Evolutionary conservation across 2,113 vertebrate species (phyloP), one percentile per base, ranked within the genome.

Genomic region (Macquaria australasica): DNA sequence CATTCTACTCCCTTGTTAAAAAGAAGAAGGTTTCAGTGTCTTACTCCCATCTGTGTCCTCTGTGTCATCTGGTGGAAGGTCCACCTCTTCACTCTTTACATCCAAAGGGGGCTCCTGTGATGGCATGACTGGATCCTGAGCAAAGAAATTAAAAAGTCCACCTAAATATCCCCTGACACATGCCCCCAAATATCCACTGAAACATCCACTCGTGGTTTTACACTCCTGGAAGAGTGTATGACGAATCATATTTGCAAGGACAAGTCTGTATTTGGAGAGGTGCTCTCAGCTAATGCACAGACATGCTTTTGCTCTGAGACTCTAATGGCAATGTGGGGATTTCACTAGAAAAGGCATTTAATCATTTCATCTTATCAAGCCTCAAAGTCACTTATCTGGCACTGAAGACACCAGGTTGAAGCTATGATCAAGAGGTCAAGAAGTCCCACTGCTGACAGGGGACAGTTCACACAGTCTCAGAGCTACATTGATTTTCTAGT

Each of bases 121-220:
- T 96, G 98, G 98, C 98, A 99, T 99, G 96, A 96, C 97, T 96
- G 98, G 96, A 99, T 99, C 98, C 98, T 99, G 93, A 81, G 82
- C 73, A 48, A 58, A 89, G 0, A 39, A 53, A 76, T 68, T 43
- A 25, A 90, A 18, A 69, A 79, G 11, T 43, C 28, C 63, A 67
- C 18, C 48, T 73, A 75, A 67, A 77, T 63, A 77, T 71, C 14
- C 51, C 4, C 20, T 2, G 6, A 66, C 12, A 55, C 3, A 56
- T 39, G 41, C 10, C 11, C 34, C 59, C 53, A 81, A 25, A 73
- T 59, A 77, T 53, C 62, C 77, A 43, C 4, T 12, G 14, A 83
- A 18, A 60, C n/a, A 63, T 50, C 68, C 67, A 7, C 37, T 62
- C 62, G 67, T 73, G 37, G 58, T 56, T 41, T 60, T 28, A 58